Conservation (phyloP, 2,797 vertebrate genomes). For the Champsocephalus esox region DNA sequence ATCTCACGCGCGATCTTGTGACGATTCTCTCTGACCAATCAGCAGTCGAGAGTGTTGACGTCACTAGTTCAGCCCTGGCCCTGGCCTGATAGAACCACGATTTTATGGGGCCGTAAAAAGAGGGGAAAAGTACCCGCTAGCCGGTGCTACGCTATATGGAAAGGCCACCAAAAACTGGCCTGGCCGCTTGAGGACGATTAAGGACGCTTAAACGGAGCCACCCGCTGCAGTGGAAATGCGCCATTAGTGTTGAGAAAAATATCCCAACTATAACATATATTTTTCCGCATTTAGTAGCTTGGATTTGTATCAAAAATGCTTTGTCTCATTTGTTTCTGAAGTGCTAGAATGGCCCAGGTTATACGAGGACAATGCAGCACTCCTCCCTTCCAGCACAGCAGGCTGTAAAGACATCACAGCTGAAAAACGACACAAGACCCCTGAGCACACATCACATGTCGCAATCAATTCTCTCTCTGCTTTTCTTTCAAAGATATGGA, state of each 20-base stretch:
- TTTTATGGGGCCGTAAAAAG: too few species aligned
- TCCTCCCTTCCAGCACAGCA: slow-evolving; percentile 41
- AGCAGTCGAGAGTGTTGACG: too few species aligned
- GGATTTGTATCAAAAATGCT: slow-evolving; percentile 18
- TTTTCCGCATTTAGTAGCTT: slow-evolving; percentile 22
- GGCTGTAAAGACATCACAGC: slow-evolving; percentile 48
- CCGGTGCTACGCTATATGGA: too few species aligned
- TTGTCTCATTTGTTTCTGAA: slow-evolving; percentile 5
- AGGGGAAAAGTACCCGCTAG: too few species aligned
- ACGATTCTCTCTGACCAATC: too few species aligned
- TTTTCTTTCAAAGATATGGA: slow-evolving; percentile 29
- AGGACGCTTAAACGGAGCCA: too few species aligned
- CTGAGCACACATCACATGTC: slow-evolving; percentile 38
- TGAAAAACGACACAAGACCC: slow-evolving; percentile 30
- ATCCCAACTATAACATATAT: slow-evolving; percentile 17
- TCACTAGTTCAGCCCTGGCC: too few species aligned
- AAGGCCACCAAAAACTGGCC: too few species aligned
- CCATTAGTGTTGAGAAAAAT: slow-evolving; percentile 18
- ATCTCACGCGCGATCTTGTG: too few species aligned
- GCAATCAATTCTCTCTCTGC: slow-evolving; percentile 34
- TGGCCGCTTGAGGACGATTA: too few species aligned
- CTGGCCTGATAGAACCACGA: too few species aligned
- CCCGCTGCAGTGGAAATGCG: too few species aligned
- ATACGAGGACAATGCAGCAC: slow-evolving; percentile 48
- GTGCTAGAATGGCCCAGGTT: slow-evolving; percentile 32